phyloP scores from a whole-genome alignment of 2,888 invertebrate genomes.

The Leptopterna dolabrata region DNA sequence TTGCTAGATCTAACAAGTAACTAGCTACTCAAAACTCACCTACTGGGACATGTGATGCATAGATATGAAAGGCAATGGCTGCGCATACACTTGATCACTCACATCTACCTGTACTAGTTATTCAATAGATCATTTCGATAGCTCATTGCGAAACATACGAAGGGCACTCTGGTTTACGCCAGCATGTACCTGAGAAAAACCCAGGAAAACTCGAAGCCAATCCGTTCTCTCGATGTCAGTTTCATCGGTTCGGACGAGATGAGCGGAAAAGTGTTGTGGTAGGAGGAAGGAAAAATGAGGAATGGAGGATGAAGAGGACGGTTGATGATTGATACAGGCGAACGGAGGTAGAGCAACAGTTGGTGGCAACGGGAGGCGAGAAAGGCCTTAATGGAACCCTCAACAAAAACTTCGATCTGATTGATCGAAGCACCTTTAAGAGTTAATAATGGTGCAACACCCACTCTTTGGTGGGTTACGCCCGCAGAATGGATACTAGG shows the following conservation, averaged over 20 bases:
- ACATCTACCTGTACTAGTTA: too few relatives aligned
- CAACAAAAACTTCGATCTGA: slow-evolving; percentile 40
- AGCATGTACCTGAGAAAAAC: too few relatives aligned
- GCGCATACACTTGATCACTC: too few relatives aligned
- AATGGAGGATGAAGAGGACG: background rate
- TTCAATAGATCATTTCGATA: too few relatives aligned
- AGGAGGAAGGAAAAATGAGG: background rate
- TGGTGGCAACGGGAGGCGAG: background rate
- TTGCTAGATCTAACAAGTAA: too few relatives aligned
- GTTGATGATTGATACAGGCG: slow-evolving; percentile 41
- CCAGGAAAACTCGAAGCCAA: background rate
- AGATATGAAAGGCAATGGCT: too few relatives aligned
- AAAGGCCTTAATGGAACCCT: slow-evolving; percentile 30
- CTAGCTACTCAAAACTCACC: too few relatives aligned
- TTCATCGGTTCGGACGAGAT: background rate
- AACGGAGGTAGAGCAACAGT: slow-evolving; percentile 35
- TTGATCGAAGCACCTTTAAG: slow-evolving; percentile 14
- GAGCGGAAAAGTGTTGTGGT: background rate
- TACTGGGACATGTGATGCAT: too few relatives aligned
- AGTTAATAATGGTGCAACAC: slow-evolving; percentile 20
- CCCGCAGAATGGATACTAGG: background rate
- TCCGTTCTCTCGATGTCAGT: background rate
- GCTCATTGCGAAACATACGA: too few relatives aligned
- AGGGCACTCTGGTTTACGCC: background rate
- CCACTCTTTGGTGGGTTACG: background rate